These are phyloP conservation scores for Platerodrilus igneus DNA, from an alignment of 2,888 invertebrate species.

Conservation along the genomic window DNA sequence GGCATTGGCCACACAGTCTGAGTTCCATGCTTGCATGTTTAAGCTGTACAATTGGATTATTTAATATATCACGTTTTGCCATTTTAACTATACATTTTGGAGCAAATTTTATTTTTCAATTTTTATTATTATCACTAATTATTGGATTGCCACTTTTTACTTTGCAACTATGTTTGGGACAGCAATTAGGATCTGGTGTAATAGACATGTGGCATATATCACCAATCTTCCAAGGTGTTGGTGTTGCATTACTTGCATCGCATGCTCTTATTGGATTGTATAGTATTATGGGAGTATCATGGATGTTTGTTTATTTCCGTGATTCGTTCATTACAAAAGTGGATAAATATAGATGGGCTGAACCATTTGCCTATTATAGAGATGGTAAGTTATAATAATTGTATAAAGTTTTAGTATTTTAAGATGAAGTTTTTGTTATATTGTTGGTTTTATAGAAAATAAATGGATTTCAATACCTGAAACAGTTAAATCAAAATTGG, in stretches of 20 bases:
- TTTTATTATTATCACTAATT: conserved; percentile 73
- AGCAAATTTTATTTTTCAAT: conserved; percentile 84
- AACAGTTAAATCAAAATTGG: too few species aligned
- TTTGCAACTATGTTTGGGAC: conserved; percentile 79
- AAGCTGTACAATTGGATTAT: conserved; percentile 81
- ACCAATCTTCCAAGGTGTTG: conserved; percentile 86
- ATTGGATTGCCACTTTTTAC: conserved; percentile 72
- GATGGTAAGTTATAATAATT: conserved; percentile 52
- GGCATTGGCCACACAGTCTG: conserved; percentile 65
- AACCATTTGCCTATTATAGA: conserved; percentile 65
- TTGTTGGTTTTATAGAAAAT: too few species aligned
- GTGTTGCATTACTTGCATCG: conserved; percentile 71
- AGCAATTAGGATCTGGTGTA: conserved; percentile 77
- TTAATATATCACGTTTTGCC: conserved; percentile 84
- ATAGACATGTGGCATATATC: conserved; percentile 93
- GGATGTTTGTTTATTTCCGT: conserved; percentile 83
- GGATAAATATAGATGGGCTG: conserved; percentile 77
- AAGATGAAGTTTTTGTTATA: conserved; percentile 2
- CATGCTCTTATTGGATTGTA: conserved; percentile 82
- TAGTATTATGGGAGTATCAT: conserved; percentile 83
- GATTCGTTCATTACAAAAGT: conserved; percentile 80
- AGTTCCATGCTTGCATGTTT: conserved; percentile 78
- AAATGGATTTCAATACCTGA: too few species aligned
- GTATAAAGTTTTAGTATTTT: background rate
- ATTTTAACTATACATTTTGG: conserved; percentile 84